A percentile compares a stretch with the other conserved stretches of the same genome.
These are phyloP conservation scores for Calephelis virginiensis DNA, from an alignment of 1,140 invertebrate genomes.

Conservation along the genomic window DNA sequence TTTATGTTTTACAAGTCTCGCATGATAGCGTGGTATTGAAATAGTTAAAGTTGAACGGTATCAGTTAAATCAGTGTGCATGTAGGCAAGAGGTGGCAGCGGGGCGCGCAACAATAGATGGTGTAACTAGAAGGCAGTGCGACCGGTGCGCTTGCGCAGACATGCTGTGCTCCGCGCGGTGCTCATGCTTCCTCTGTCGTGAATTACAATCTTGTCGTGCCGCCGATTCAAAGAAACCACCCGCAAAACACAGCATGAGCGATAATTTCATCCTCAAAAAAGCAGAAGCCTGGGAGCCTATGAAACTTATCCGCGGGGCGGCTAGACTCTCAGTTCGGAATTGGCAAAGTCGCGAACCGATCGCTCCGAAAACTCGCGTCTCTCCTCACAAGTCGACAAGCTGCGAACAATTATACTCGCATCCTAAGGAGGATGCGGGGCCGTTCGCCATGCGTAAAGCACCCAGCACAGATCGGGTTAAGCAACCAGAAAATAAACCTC, in stretches of 20 bases:
- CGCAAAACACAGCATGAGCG: conserved; percentile 64
- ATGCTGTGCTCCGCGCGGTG: conserved; percentile 79
- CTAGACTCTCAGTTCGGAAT: conserved; percentile 71
- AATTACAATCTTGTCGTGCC: conserved; percentile 75
- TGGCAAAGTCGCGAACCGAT: conserved; percentile 69
- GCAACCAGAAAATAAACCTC: conserved; percentile 60
- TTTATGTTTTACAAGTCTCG: not conserved
- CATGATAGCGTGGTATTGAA: conserved; percentile 30
- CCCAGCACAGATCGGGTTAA: conserved; percentile 74
- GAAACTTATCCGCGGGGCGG: conserved; percentile 77
- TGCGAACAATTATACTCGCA: conserved; percentile 71
- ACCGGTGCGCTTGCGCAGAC: conserved; percentile 57
- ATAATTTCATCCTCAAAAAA: conserved; percentile 80
- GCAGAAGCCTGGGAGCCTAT: conserved; percentile 78
- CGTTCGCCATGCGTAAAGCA: conserved; percentile 62
- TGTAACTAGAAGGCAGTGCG: conserved; percentile 53
- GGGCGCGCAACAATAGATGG: conserved; percentile 58
- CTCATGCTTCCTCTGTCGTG: conserved; percentile 80
- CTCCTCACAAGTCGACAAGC: conserved; percentile 75
- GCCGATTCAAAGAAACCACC: conserved; percentile 62
- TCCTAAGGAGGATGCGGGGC: conserved; percentile 64
- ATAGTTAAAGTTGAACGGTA: conserved; percentile 50
- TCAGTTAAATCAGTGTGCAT: conserved; percentile 49
- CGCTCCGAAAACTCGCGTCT: conserved; percentile 51
- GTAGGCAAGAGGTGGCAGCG: conserved; percentile 49